Conservation (phyloP, 2,797 vertebrate genomes). For the Glyptemys insculpta region DNA sequence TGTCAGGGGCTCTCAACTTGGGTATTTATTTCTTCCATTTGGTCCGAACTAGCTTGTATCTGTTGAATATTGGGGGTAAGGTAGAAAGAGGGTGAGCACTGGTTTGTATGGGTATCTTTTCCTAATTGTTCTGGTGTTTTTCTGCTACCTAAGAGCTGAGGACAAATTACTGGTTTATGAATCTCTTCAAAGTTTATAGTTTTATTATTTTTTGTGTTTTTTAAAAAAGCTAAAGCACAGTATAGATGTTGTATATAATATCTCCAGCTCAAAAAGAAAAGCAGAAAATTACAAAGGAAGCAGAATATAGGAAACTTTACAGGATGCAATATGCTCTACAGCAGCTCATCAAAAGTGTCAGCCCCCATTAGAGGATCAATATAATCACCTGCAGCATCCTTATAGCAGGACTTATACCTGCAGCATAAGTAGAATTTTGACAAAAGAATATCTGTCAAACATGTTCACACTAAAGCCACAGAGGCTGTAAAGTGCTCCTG, state of each 20-base stretch:
- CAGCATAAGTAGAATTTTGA: neutral
- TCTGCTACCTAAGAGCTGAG: neutral
- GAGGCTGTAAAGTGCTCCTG: neutral
- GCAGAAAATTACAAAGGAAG: neutral
- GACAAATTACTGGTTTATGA: neutral
- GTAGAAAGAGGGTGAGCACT: neutral
- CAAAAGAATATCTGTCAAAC: neutral
- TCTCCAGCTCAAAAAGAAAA: neutral
- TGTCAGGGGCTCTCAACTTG: no score
- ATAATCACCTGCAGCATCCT: neutral
- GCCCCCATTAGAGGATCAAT: neutral
- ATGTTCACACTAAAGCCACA: neutral
- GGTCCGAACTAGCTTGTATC: neutral
- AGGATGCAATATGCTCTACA: neutral
- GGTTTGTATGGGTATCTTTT: neutral
- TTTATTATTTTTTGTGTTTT: neutral
- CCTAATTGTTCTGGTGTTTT: neutral
- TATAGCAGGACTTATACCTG: neutral
- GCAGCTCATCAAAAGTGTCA: fast-evolving
- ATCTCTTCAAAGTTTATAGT: neutral
- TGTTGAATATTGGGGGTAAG: neutral
- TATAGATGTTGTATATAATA: neutral
- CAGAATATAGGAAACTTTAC: neutral
- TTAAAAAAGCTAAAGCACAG: neutral
- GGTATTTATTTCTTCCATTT: neutral